Base-by-base conservation (phyloP, 2,797 vertebrate genomes). In the Gymnothorax reevesii region DNA sequence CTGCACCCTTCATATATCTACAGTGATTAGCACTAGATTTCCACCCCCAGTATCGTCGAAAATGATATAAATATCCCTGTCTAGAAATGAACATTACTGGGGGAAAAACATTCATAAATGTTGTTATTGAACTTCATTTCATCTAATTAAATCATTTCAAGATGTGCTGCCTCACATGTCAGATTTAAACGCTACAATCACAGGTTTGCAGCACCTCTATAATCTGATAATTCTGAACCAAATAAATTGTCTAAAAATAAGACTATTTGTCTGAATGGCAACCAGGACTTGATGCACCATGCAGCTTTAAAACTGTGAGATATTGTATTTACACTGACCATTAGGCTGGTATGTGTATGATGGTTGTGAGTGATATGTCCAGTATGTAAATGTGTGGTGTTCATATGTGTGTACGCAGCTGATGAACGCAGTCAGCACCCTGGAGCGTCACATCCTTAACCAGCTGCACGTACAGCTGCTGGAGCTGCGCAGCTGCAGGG, bases 401-500 rank as follows among this genome's bases (percentile, higher is more conserved):
- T 49, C 33, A 88, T 90, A 17, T 91, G 89, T 88, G 86, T 91
- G 89, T 88, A 85, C 89, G 82, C 91, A 99, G 98, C 91, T 99
- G 88, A 98, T 98, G 90, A 99, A 99, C 0, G 97, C 95, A 0
- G 97, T 99, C 90, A 97, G 97, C 90, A 97, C 95, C 0, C 95
- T 99, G 20, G 97, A 98, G 87, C 95, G 97, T 89, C 96, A 96
- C 0, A 90, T 97, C 89, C 96, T 99, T 85, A 99, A 99, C 88
- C 95, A 97, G 86, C 93, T 99, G 88, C 98, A 99, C 0, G 91
- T 97, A 42, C 97, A 98, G 89, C 97, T 99, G 84, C 97, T 98
- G 98, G 98, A 97, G 73, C 92, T 99, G 71, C 94, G 98, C 84
- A 97, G 96, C 91, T 99, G 98, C 94, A 98, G 96, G 92, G 98